Conservation (phyloP, 2,797 vertebrate species). For the Sternotherus odoratus region DNA sequence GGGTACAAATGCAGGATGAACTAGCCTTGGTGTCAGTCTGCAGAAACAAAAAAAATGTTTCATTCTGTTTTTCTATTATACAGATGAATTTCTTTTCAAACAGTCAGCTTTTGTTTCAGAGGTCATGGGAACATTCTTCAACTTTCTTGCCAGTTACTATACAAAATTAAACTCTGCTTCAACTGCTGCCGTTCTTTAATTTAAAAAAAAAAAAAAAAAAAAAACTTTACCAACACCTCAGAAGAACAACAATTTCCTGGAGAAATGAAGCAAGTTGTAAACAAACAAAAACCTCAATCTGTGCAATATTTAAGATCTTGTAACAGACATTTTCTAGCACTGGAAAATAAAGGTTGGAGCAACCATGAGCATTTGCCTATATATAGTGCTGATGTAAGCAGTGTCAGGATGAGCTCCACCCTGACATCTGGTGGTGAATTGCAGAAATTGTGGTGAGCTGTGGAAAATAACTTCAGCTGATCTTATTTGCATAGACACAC, state of each 20-base stretch:
- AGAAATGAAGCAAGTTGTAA: conserved; percentile 56
- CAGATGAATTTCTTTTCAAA: conserved; percentile 55
- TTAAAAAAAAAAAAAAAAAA: conserved; percentile 44
- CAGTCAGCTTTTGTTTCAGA: conserved; percentile 69
- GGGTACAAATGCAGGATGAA: conserved; percentile 38
- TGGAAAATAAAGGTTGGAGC: not conserved
- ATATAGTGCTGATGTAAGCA: too few relatives aligned
- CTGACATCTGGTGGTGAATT: too few relatives aligned
- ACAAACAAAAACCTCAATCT: not conserved
- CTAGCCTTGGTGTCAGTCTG: conserved; percentile 11
- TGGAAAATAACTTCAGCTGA: too few relatives aligned
- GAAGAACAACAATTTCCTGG: conserved; percentile 49
- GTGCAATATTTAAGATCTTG: conserved; percentile 21
- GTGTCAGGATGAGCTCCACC: too few relatives aligned
- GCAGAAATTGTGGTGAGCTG: too few relatives aligned
- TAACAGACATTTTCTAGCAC: not conserved
- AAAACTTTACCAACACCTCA: conserved; percentile 56
- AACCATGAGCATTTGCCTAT: not conserved
- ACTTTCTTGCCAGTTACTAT: conserved; percentile 65
- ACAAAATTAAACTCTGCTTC: conserved; percentile 73
- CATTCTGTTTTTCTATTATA: conserved; percentile 53
- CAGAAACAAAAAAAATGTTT: conserved; percentile 57
- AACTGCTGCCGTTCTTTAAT: conserved; percentile 54
- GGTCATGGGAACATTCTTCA: conserved; percentile 68
- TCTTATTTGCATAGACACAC: too few relatives aligned